Percentiles rank a stretch among this genome's conserved stretches.
Conservation (phyloP, 2,888 invertebrate species). For the Plebejus argus region DNA sequence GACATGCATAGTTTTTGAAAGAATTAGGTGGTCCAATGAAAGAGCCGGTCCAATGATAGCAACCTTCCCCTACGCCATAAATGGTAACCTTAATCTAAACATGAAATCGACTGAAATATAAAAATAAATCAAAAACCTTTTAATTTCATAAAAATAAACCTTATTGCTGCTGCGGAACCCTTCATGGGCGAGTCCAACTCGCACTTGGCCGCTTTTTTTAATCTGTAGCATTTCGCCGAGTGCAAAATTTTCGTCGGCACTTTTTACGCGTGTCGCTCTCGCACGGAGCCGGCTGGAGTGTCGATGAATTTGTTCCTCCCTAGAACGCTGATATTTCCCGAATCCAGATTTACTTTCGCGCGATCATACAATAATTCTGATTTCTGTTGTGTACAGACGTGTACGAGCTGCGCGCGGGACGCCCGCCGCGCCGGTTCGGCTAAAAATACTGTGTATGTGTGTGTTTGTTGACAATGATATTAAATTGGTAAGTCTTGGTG, state of each 20-base stretch:
- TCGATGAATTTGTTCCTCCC: constrained; percentile 45
- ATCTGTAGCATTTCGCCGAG: neutral
- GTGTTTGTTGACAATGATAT: constrained; percentile 61
- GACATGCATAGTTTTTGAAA: too few relatives aligned
- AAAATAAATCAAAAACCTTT: too few relatives aligned
- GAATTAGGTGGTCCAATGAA: too few relatives aligned
- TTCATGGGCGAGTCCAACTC: too few relatives aligned
- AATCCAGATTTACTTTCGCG: constrained; percentile 61
- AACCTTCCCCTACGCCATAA: too few relatives aligned
- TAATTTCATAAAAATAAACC: too few relatives aligned
- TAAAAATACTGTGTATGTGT: constrained; percentile 48
- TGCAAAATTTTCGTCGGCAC: constrained; percentile 10
- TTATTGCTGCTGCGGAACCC: too few relatives aligned
- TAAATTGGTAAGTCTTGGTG: constrained; percentile 62
- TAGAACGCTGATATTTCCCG: constrained; percentile 69
- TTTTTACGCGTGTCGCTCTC: neutral
- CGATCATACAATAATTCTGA: constrained; percentile 51
- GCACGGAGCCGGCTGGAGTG: neutral
- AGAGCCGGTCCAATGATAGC: too few relatives aligned
- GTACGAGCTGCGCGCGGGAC: constrained; percentile 53
- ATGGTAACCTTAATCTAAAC: too few relatives aligned
- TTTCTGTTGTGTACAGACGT: constrained; percentile 48
- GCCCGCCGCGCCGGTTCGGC: constrained; percentile 49
- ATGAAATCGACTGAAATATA: too few relatives aligned
- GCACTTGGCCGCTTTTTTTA: too few relatives aligned